Conservation (phyloP, 2,888 invertebrate species). For the Trachelus iudaicus region DNA sequence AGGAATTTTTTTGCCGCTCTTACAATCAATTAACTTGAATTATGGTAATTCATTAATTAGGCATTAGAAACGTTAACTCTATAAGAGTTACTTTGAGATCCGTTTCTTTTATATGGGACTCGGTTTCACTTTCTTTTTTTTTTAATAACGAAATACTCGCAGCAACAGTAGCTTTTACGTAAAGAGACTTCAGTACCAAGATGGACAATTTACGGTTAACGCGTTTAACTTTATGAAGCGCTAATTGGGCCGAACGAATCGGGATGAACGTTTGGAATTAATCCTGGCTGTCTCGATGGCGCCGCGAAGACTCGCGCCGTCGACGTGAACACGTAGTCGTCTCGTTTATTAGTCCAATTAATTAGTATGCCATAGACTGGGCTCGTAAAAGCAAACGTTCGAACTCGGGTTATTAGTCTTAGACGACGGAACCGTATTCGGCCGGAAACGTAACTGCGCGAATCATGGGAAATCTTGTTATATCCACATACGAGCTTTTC, state of each 20-base stretch:
- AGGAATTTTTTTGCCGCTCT: not conserved
- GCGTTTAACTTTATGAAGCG: not conserved
- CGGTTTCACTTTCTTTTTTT: not conserved
- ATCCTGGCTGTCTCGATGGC: not conserved
- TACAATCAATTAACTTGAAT: not conserved
- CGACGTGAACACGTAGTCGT: constrained; percentile 20
- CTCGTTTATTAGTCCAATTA: constrained; percentile 54
- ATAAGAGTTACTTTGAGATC: not conserved
- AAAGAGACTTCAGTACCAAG: not conserved
- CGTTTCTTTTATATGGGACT: not conserved
- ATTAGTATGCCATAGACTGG: constrained; percentile 50
- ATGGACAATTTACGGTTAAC: not conserved
- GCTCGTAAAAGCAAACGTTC: not conserved
- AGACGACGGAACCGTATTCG: not conserved
- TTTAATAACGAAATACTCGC: not conserved
- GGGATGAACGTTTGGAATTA: not conserved
- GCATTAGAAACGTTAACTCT: not conserved
- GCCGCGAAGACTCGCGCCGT: not conserved
- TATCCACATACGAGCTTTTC: not conserved
- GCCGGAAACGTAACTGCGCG: not conserved
- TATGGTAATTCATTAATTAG: not conserved
- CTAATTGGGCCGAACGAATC: not conserved
- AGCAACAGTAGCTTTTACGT: too few relatives aligned
- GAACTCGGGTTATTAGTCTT: not conserved
- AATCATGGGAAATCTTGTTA: not conserved